Evolutionary conservation across 2,113 vertebrate species (phyloP).

Genomic region (Fukomys damarensis): DNA sequence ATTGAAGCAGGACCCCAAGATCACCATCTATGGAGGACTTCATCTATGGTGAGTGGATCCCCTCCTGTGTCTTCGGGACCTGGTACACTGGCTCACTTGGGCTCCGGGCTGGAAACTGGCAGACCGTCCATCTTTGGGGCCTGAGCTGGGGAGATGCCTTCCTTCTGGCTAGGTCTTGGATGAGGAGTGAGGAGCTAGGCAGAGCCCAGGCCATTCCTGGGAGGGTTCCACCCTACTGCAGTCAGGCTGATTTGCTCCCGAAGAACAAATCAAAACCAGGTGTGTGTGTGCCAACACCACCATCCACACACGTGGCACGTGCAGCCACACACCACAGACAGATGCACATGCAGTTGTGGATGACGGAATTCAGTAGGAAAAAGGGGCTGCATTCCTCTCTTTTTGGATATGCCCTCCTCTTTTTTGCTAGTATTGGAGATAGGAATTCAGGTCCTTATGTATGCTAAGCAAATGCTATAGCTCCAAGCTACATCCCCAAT

Average conservation of each 20-base stretch:
- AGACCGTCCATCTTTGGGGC: neutral
- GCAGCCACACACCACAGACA: neutral
- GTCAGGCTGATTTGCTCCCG: neutral
- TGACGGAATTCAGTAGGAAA: neutral
- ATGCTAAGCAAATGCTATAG: neutral
- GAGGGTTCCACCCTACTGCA: neutral
- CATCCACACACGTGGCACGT: neutral
- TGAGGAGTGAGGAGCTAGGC: neutral
- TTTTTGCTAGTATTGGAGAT: neutral
- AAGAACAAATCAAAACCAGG: neutral
- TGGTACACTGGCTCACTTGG: neutral
- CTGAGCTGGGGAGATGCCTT: fast-evolving
- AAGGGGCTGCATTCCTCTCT: neutral
- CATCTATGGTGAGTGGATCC: neutral
- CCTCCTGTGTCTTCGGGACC: neutral
- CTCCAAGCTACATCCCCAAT: neutral
- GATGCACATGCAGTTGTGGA: fast-evolving
- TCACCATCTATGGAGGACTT: neutral
- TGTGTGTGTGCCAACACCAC: neutral
- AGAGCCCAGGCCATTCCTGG: neutral
- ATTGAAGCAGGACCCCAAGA: neutral
- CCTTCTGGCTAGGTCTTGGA: neutral
- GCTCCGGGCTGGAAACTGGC: neutral
- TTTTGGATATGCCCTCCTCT: neutral
- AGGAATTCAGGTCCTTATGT: neutral